A percentile compares a stretch with the other conserved stretches of the same genome.
Evolutionary conservation across 2,113 vertebrate species (phyloP).

Genomic region (Seriola dumerili): DNA sequence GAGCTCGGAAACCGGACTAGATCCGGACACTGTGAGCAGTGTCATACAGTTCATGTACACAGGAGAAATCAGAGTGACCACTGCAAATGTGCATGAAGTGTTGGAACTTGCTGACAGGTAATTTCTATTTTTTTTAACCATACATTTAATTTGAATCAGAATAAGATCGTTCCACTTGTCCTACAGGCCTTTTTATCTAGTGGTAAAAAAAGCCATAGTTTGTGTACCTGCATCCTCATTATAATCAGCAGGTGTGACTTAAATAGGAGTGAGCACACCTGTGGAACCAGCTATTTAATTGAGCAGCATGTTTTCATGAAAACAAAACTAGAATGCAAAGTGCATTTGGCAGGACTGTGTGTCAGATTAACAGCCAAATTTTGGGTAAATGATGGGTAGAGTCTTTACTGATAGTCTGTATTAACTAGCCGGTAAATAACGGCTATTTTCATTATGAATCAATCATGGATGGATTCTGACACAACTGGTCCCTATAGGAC

Average conservation of each 20-base stretch:
- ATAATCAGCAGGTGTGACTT: not conserved
- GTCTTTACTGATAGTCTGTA: not conserved
- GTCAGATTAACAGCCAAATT: not conserved
- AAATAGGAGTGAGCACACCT: conserved; percentile 19
- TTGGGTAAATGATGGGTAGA: not conserved
- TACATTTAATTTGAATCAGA: not conserved
- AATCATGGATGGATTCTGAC: not conserved
- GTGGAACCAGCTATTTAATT: not conserved
- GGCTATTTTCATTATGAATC: not conserved
- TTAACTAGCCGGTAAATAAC: not conserved
- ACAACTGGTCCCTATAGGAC: not conserved
- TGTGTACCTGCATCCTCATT: not conserved
- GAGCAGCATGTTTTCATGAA: not conserved
- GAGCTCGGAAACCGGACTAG: conserved; percentile 92
- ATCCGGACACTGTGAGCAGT: conserved; percentile 92
- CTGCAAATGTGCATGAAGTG: conserved; percentile 93
- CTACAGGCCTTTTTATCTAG: not conserved
- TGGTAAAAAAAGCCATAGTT: not conserved
- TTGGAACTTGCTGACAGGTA: conserved; percentile 96
- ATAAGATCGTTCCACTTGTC: not conserved
- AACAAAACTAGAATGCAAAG: not conserved
- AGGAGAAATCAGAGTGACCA: conserved; percentile 91
- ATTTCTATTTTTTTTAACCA: not conserved
- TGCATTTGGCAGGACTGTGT: not conserved
- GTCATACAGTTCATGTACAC: conserved; percentile 98